Base-by-base conservation (phyloP, 2,888 invertebrate genomes). In the Eristalis tenax region DNA sequence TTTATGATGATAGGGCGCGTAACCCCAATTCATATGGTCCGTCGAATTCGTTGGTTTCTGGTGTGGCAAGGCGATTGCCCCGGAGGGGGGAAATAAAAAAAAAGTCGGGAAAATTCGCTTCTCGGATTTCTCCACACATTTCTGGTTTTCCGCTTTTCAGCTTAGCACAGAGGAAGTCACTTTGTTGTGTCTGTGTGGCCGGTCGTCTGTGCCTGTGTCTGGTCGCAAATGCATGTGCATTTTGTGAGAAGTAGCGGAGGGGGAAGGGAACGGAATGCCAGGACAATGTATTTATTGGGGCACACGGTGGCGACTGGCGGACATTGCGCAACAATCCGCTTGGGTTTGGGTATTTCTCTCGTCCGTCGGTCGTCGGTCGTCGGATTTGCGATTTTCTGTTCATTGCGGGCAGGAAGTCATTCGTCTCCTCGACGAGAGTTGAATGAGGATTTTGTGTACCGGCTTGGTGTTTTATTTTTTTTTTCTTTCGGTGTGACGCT, bases 251-350 rank as follows among this genome's bases (percentile, higher is more conserved):
- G 26, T 10, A 15, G n/a, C n/a, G 13, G 1, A 23, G 26, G 32
- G n/a, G 18, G 6, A 8, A 61, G 28, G 26, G 61, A 26, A 66
- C 66, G 56, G 78, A 87, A 87, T 83, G 76, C 76, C 79, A 87
- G 87, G 83, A 87, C 87, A 87, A 80, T 79, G 87, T 80, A 76
- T 83, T 83, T 87, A 83, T 87, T 87, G 87, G 87, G 87, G 83
- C 83, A 87, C 87, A 50, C 50, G 50, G 18, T 50, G 50, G 76
- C 64, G 76, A 83, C 73, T 79, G 79, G 76, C 87, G 83, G 79
- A 87, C 83, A 83, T 87, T 87, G 87, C 83, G 83, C 87, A 83
- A 87, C 83, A 87, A 87, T 83, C 57, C 71, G 43, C 64, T 56
- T 57, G 15, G 32, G 11, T 22, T 32, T 56, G 6, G 13, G 40